Evolutionary conservation across 2,797 vertebrate species (phyloP).

Genomic region (Eidolon dupreanum): DNA sequence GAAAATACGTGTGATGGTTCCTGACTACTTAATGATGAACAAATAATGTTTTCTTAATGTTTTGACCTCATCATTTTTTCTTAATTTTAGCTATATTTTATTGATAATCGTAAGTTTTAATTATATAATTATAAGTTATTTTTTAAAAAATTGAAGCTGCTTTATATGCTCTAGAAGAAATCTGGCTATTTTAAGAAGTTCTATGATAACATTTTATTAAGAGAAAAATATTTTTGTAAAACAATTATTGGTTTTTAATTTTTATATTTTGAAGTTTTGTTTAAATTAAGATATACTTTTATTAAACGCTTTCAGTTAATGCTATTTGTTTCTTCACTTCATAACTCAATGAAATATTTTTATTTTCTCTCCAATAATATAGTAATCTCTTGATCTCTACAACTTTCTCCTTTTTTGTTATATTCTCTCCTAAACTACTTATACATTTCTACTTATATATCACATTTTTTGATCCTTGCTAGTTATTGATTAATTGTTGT

Average conservation of each 20-base stretch:
- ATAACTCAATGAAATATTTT: not conserved
- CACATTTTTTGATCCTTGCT: not conserved
- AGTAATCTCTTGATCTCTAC: not conserved
- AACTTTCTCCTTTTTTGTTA: not conserved
- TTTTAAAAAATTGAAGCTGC: not conserved
- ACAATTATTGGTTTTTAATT: not conserved
- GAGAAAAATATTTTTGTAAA: not conserved
- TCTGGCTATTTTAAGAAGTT: not conserved
- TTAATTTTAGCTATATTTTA: constrained; percentile 11
- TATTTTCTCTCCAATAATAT: not conserved
- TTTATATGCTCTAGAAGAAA: not conserved
- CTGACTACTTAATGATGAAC: not conserved
- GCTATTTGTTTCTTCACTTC: not conserved
- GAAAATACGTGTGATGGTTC: not conserved
- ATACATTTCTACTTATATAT: not conserved
- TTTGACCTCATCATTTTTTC: not conserved
- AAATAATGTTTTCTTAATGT: not conserved
- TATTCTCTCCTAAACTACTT: not conserved
- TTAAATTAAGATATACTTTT: not conserved
- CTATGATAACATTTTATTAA: not conserved
- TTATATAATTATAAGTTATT: not conserved
- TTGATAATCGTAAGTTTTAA: not conserved
- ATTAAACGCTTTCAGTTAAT: not conserved
- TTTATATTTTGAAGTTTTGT: not conserved
- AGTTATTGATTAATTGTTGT: not conserved